A percentile compares a stretch with the other conserved stretches of the same genome.
phyloP scores from a whole-genome alignment of 2,888 invertebrate species.

The Eupithecia pulchellata region DNA sequence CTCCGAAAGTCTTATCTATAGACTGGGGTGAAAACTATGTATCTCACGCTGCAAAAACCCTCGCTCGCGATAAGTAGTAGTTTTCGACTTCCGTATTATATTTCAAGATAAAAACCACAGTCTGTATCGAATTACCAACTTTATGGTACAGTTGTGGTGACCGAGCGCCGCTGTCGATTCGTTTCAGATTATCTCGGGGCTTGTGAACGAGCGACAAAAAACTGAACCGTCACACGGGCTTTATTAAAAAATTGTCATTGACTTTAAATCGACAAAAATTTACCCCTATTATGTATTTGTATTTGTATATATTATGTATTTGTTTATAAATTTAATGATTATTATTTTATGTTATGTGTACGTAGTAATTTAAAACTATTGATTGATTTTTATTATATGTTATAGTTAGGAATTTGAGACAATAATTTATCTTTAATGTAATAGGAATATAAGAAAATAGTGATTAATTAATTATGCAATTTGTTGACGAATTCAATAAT shows the following conservation, averaged over 20 bases:
- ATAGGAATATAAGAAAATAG: too few relatives aligned
- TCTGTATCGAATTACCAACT: slow-evolving; percentile 57
- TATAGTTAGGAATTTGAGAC: too few relatives aligned
- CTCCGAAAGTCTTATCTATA: not conserved
- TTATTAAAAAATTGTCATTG: not conserved
- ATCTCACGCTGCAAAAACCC: slow-evolving; percentile 24
- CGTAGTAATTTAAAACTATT: too few relatives aligned
- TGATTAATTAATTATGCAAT: too few relatives aligned
- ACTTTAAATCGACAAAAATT: too few relatives aligned
- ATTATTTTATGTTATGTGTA: too few relatives aligned
- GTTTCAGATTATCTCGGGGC: slow-evolving; percentile 60
- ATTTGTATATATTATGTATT: too few relatives aligned
- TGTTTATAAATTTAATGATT: too few relatives aligned
- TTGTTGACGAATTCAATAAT: too few relatives aligned
- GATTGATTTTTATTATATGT: too few relatives aligned
- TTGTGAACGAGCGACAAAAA: slow-evolving; percentile 49
- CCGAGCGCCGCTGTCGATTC: slow-evolving; percentile 45
- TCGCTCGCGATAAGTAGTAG: slow-evolving; percentile 27
- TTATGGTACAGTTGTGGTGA: slow-evolving; percentile 47
- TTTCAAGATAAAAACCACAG: slow-evolving; percentile 52
- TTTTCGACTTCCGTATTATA: slow-evolving; percentile 44
- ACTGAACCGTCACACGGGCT: not conserved
- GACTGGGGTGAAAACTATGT: slow-evolving; percentile 5
- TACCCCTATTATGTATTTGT: too few relatives aligned
- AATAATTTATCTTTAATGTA: too few relatives aligned